Evolutionary conservation across 1,140 invertebrate genomes (phyloP).

Genomic region (Holcopasites calliopsidis): DNA sequence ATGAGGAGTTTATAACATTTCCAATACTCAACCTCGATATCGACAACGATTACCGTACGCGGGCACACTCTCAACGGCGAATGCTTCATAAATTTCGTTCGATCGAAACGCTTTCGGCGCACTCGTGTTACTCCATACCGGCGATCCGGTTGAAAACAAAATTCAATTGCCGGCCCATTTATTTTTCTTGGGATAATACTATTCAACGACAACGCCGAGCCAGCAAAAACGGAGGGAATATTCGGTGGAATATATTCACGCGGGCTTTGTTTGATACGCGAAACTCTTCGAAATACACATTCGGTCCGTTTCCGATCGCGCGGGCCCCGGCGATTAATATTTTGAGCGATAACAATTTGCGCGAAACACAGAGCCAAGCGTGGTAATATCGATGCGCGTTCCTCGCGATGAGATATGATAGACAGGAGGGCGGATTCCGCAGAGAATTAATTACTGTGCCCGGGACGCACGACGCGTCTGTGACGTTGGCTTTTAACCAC

Average conservation of each 20-base stretch:
- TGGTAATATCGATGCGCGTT: slow-evolving; percentile 36
- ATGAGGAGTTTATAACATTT: slow-evolving; percentile 5
- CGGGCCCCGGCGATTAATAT: slow-evolving; percentile 41
- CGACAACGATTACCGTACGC: slow-evolving; percentile 8
- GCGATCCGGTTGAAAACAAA: slow-evolving; percentile 18
- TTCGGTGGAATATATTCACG: background rate
- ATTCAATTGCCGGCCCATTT: slow-evolving; percentile 34
- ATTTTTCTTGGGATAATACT: slow-evolving; percentile 20
- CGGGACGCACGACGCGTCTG: slow-evolving; percentile 1
- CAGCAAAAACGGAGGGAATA: background rate
- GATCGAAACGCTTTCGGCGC: background rate
- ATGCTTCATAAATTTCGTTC: slow-evolving; percentile 3
- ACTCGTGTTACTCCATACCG: background rate
- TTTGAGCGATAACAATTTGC: slow-evolving; percentile 33
- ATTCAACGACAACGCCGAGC: background rate
- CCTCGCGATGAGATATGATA: slow-evolving; percentile 17
- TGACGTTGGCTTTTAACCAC: slow-evolving; percentile 31
- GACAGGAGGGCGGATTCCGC: background rate
- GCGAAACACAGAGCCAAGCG: background rate
- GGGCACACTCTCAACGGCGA: background rate
- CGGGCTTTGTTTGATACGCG: background rate
- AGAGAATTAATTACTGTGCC: slow-evolving; percentile 41
- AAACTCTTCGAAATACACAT: slow-evolving; percentile 10
- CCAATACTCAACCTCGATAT: background rate
- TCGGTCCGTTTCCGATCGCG: background rate